Evolutionary conservation across 2,113 vertebrate genomes (phyloP).

Genomic region (Cochlearius cochlearius): DNA sequence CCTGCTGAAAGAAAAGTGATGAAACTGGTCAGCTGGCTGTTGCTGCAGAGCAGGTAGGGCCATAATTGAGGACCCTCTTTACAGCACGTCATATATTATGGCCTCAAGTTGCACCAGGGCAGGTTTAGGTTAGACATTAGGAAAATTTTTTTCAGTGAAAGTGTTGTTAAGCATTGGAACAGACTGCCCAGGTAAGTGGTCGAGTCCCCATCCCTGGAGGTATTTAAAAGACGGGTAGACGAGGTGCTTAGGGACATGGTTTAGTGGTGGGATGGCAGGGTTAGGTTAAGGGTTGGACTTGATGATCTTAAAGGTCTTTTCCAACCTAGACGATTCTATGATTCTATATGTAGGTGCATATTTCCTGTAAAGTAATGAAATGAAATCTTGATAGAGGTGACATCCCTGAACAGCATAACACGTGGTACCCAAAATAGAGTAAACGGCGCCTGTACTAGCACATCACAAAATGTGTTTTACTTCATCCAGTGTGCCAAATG

Average conservation of each 20-base stretch:
- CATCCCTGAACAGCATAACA: not conserved
- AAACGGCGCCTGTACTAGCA: not conserved
- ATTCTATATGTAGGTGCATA: not conserved
- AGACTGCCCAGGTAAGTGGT: too few species aligned
- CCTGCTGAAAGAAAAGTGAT: not conserved
- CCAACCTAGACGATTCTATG: too few species aligned
- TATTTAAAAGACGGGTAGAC: too few species aligned
- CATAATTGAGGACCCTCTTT: not conserved
- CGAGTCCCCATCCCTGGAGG: too few species aligned
- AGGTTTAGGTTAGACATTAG: too few species aligned
- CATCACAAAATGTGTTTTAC: not conserved
- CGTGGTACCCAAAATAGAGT: not conserved
- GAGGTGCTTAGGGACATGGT: too few species aligned
- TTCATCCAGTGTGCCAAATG: not conserved
- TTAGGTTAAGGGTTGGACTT: too few species aligned
- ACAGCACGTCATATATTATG: rapidly evolving
- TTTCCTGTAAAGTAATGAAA: not conserved
- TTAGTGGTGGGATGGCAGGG: too few species aligned
- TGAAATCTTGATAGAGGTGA: not conserved
- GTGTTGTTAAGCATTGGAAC: too few species aligned
- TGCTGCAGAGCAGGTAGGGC: not conserved
- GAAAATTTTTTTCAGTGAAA: too few species aligned
- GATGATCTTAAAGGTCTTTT: too few species aligned
- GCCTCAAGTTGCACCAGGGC: too few species aligned
- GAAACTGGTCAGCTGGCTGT: not conserved